Evolutionary conservation across 2,888 invertebrate species (phyloP).

Genomic region (Lithophane ornitopus): DNA sequence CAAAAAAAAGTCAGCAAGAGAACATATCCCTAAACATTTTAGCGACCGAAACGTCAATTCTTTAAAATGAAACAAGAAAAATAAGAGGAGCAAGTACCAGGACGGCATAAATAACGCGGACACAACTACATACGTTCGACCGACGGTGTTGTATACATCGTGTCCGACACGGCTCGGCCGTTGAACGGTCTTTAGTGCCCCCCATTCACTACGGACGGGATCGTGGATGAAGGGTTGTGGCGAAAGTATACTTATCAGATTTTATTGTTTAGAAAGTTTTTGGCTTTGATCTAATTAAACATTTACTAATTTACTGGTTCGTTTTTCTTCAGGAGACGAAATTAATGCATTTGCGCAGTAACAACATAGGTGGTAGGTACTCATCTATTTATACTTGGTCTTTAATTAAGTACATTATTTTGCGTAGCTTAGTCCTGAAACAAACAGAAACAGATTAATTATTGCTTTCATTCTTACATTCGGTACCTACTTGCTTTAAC

Average conservation of each 20-base stretch:
- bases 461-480: background rate
- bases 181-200: conserved; percentile 80
- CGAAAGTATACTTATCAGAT: background rate
- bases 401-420: background rate
- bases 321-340: background rate
- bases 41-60: conserved; percentile 56
- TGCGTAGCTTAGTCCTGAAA: background rate
- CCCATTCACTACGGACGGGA: conserved; percentile 75
- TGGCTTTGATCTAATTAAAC: background rate
- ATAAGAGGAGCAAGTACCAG: conserved; percentile 62
- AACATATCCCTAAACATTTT: conserved; percentile 41
- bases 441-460: background rate
- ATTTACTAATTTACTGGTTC: no score
- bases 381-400: background rate
- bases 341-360: background rate
- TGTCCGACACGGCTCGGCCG: conserved; percentile 78
- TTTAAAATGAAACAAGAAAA: conserved; percentile 54
- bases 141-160: conserved; percentile 77
- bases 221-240: conserved; percentile 59
- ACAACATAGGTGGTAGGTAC: no score
- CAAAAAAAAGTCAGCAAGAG: background rate
- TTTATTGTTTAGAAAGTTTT: background rate
- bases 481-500: background rate
- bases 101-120: conserved; percentile 79
- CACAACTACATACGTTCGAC: conserved; percentile 70